A percentile compares a stretch with the other conserved stretches of the same genome.
phyloP scores from a whole-genome alignment of 1,140 invertebrate species.

The Trachymyrmex cornetzi region DNA sequence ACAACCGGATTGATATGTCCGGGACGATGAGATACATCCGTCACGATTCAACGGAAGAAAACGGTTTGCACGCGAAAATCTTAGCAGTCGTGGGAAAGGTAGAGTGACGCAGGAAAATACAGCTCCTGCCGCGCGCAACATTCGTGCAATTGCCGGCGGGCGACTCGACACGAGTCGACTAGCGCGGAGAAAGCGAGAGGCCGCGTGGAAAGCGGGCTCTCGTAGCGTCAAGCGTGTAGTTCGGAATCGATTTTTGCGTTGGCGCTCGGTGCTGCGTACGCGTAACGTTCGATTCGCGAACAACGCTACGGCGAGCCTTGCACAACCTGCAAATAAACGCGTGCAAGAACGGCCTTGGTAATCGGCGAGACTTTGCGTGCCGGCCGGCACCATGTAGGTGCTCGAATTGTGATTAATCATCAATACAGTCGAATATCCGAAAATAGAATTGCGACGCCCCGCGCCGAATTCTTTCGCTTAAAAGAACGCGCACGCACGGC shows the following conservation, averaged over 20 bases:
- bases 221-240: conserved; percentile 44
- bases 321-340: not conserved
- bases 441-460: not conserved
- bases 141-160: conserved; percentile 1
- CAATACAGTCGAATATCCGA: conserved; percentile 1
- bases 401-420: conserved; percentile 19
- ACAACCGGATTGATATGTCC: not conserved
- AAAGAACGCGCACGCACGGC: not conserved
- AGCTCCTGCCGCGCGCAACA: not conserved
- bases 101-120: conserved; percentile 25
- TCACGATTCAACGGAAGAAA: not conserved
- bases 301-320: not conserved
- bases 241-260: conserved; percentile 70
- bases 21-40: not conserved
- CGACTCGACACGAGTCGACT: conserved; percentile 11
- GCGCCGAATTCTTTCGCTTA: not conserved
- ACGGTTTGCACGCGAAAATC: conserved; percentile 16
- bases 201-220: conserved; percentile 65
- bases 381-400: not conserved
- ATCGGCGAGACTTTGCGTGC: not conserved
- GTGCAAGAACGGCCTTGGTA: conserved; percentile 20
- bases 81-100: conserved; percentile 5
- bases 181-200: conserved; percentile 68
- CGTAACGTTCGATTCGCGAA: conserved; percentile 56
- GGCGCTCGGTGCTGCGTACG: conserved; percentile 19